Evolutionary conservation across 2,888 invertebrate genomes (phyloP).

Genomic region (Amblyjoppa fuscipennis): DNA sequence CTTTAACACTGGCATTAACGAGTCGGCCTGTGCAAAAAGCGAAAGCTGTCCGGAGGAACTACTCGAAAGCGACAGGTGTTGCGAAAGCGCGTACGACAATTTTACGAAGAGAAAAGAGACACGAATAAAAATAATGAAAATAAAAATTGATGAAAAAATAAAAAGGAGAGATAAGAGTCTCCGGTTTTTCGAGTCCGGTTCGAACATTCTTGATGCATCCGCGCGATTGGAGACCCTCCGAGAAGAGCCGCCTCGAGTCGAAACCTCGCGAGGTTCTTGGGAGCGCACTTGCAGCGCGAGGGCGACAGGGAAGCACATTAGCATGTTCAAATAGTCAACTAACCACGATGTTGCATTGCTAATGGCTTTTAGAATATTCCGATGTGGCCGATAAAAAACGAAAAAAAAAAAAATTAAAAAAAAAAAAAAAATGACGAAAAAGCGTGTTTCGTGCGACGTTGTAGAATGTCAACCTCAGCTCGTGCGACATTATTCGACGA

Average conservation of each 20-base stretch:
- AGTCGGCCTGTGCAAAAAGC: neutral
- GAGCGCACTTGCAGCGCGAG: neutral
- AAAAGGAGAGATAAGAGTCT: neutral
- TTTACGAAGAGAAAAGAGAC: neutral
- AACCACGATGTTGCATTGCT: constrained; percentile 40
- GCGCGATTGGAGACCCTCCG: neutral
- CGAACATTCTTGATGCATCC: neutral
- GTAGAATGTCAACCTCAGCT: constrained; percentile 28
- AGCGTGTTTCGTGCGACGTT: neutral
- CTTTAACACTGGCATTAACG: neutral
- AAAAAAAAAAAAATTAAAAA: no score
- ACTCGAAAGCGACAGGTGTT: constrained; percentile 9
- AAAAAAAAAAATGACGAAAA: neutral
- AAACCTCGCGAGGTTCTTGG: neutral
- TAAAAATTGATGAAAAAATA: neutral
- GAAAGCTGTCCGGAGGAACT: neutral
- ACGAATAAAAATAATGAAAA: neutral
- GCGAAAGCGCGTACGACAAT: constrained; percentile 10
- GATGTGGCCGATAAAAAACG: neutral
- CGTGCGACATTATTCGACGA: constrained; percentile 6
- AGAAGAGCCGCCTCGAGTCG: neutral
- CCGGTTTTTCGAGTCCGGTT: neutral
- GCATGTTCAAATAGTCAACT: constrained; percentile 38
- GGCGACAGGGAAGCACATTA: constrained; percentile 23
- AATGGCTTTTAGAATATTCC: constrained; percentile 41